A percentile compares a stretch with the other conserved stretches of the same genome.
phyloP scores from a whole-genome alignment of 2,797 vertebrate genomes.

The Gymnoscopelus microlampas region DNA sequence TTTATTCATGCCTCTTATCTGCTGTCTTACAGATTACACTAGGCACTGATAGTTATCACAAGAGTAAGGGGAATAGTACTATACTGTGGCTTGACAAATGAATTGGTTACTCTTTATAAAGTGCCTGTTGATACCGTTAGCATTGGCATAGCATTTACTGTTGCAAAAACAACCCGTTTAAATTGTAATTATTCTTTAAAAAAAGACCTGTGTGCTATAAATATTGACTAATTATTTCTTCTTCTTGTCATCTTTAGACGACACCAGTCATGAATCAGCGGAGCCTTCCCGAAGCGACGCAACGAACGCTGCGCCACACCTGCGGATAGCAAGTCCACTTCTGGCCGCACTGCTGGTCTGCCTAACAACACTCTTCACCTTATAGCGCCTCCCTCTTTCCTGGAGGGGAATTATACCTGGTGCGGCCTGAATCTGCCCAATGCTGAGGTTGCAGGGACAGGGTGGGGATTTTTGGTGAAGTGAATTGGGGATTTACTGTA shows the following conservation, averaged over 20 bases:
- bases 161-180: background rate
- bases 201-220: background rate
- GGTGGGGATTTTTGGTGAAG: constrained; percentile 62
- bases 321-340: constrained; percentile 86
- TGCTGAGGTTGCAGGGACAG: constrained; percentile 74
- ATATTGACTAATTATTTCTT: background rate
- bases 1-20: no score
- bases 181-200: background rate
- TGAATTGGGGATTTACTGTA: constrained; percentile 47
- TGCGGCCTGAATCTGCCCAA: constrained; percentile 87
- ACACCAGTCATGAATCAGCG: constrained; percentile 97
- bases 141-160: background rate
- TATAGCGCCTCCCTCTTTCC: constrained; percentile 92
- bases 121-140: background rate
- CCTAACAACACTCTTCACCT: constrained; percentile 91
- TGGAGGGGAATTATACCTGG: constrained; percentile 86
- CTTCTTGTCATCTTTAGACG: constrained; percentile 81
- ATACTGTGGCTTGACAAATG: background rate
- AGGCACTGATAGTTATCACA: background rate
- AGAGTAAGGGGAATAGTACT: background rate
- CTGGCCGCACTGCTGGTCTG: constrained; percentile 89
- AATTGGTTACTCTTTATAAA: background rate
- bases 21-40: background rate
- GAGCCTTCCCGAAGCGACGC: constrained; percentile 96
- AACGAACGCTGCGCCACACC: constrained; percentile 85